Base-by-base conservation (phyloP, 2,888 invertebrate genomes). In the Trichacis sp. region DNA sequence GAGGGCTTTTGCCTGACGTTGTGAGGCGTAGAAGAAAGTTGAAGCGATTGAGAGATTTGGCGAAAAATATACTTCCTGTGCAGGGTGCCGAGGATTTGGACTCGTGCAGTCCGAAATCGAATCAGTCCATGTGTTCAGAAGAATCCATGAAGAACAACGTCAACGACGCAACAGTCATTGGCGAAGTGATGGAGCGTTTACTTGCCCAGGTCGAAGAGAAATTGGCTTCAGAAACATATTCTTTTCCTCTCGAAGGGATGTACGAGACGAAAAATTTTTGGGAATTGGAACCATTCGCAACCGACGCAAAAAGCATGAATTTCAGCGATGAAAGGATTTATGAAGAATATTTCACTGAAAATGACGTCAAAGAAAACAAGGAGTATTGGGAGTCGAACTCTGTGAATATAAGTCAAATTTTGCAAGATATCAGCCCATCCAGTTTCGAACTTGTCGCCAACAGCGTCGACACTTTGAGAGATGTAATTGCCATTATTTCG, bases 401-500 rank as follows among this genome's bases (percentile, higher is more conserved):
- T 1, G 49, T 73, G 0, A 52, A 75, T 58, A 75, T 83, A 43
- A 69, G 77, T n/a, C 57, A 64, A 12, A 69, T 84, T 60, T 63
- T 83, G n/a, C 60, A 48, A 2, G 80, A 83, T 43, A 69, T 84
- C 4, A 71, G 76, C 8, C 65, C 65, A 24, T 83, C 82, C 0
- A 74, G 69, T 15, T 88, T 88, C 75, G 82, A 85, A 65, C 75
- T 88, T 38, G 82, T 87, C 19, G 87, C 85, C 15, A 86, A 87
- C 57, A 85, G 84, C 66, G 80, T 88, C 1, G 85, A 86, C 48
- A 82, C 81, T 1, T 76, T 88, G 30, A 79, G 84, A 36, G 72
- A 81, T 24, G 78, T 87, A 4, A 81, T 85, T 18, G 74, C 77
- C 0, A 75, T 75, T 54, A 83, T 86, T 69, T 50, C 63, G 24